Evolutionary conservation across 2,113 vertebrate genomes (phyloP).

Genomic region (Paedocypris sp.): DNA sequence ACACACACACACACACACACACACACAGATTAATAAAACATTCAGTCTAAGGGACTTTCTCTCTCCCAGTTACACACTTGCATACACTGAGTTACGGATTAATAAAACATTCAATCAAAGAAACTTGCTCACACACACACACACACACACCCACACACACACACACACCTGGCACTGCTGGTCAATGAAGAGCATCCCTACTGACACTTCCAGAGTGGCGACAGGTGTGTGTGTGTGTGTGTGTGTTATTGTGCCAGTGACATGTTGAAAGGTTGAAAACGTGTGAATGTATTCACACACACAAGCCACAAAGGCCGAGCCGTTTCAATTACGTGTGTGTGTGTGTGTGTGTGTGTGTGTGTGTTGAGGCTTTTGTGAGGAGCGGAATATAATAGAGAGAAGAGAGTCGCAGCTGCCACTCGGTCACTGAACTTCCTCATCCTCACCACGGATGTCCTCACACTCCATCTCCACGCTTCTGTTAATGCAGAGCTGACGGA

Average conservation of each 20-base stretch:
- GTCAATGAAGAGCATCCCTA: neutral
- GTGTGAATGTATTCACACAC: slow-evolving; percentile 6
- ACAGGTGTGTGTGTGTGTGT: neutral
- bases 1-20: neutral
- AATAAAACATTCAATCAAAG: neutral
- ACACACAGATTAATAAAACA: neutral
- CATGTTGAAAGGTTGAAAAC: slow-evolving; percentile 2
- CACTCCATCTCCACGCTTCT: too few relatives aligned
- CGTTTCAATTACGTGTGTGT: neutral
- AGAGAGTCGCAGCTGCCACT: neutral
- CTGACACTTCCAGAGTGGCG: neutral
- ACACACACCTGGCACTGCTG: too few relatives aligned
- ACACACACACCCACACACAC: neutral
- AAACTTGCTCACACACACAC: neutral
- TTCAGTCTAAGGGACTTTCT: neutral
- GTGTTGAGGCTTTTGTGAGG: neutral
- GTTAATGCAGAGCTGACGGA: neutral
- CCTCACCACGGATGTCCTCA: too few relatives aligned
- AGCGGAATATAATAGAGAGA: neutral
- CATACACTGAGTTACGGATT: neutral
- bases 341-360: neutral
- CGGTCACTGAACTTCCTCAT: too few relatives aligned
- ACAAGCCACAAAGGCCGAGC: neutral
- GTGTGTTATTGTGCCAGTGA: slow-evolving; percentile 10
- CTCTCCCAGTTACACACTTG: neutral